A percentile compares a stretch with the other conserved stretches of the same genome.
phyloP scores from a whole-genome alignment of 2,888 invertebrate genomes.

The Limnephilus lunatus region DNA sequence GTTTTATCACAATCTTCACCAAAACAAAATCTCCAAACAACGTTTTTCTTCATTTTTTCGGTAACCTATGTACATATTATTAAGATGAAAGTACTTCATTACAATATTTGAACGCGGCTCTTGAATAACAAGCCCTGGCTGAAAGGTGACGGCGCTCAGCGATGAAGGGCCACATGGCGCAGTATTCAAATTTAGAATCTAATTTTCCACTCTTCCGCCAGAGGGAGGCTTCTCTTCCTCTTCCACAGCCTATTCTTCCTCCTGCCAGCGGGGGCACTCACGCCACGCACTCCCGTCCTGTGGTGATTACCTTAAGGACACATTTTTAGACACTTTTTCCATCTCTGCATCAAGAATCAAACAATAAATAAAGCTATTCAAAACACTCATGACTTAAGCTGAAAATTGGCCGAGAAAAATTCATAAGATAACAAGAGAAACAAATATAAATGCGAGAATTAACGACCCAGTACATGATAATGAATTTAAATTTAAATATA shows the following conservation, averaged over 20 bases:
- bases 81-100: neutral
- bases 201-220: conserved; percentile 56
- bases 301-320: conserved; percentile 56
- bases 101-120: neutral
- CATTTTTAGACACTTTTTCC: conserved; percentile 30
- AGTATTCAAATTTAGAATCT: conserved; percentile 64
- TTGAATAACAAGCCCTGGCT: conserved; percentile 36
- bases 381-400: neutral
- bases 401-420: neutral
- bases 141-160: conserved; percentile 48
- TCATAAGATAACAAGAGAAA: neutral
- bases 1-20: neutral
- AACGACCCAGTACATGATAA: neutral
- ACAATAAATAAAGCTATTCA: conserved; percentile 8
- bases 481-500: neutral
- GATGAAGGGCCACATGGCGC: conserved; percentile 61
- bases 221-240: conserved; percentile 14
- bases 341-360: conserved; percentile 42
- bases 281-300: conserved; percentile 43
- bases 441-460: neutral
- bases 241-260: neutral
- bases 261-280: conserved; percentile 26
- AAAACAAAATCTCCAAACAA: neutral
- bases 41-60: neutral
- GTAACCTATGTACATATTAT: neutral